Evolutionary conservation across 23 tunicate genomes (phyloP), one percentile per base, ranked within the genome.

Genomic region (Trididemnum clinides): DNA sequence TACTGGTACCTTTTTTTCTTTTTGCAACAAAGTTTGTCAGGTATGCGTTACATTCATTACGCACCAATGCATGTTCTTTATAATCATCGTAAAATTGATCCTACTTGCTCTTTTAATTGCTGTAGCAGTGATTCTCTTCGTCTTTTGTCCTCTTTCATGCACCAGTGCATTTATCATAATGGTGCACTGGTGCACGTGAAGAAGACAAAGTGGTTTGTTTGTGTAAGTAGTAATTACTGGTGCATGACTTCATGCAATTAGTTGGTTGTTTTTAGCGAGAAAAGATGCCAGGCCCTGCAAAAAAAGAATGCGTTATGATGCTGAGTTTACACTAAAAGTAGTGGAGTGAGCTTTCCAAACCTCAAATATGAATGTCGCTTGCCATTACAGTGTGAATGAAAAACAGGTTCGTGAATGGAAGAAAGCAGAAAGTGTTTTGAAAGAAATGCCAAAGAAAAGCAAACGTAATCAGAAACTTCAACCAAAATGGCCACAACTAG

Each of bases 371-470:
- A 62, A 62, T 62, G 69, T 26, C 69, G 27, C 69, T 62, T 26
- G 27, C 69, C 69, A 62, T 62, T 62, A 62, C 69, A 62, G 69
- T 62, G 69, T 62, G 69, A 62, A 62, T 21, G 69, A 62, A 62
- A 62, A 62, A 62, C 69, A 62, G 69, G 69, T 62, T 62, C 69
- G 69, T 62, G 69, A 62, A 62, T 62, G 69, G 69, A 62, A 62
- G 27, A 62, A 62, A 62, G 69, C 69, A 62, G 27, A 62, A 62
- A 62, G 69, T 21, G 23, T 62, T 62, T 26, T 62, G 69, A 62
- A 62, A 62, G 27, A 62, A 62, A 62, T 62, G 69, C 69, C 69
- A 62, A 62, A 62, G 69, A 62, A 62, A 62, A 62, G 69, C 69
- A 62, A 62, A 62, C 21, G 69, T 62, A 62, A 62, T 62, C 69